Evolutionary conservation across 2,113 vertebrate genomes (phyloP).

Genomic region (Pterocles gutturalis): DNA sequence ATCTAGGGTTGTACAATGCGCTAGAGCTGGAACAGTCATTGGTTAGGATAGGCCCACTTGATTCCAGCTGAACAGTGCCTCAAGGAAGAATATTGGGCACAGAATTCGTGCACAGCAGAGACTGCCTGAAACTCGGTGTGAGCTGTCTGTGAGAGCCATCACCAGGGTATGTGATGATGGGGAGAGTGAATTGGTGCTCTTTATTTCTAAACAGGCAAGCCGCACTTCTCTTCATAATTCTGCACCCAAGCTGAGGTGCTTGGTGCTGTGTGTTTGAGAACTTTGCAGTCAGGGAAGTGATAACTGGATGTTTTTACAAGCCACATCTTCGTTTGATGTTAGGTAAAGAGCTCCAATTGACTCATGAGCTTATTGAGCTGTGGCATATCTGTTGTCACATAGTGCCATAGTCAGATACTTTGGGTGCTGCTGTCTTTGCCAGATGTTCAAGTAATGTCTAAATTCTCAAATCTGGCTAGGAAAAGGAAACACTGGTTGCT

Average conservation of each 20-base stretch:
- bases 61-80: neutral
- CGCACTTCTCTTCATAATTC: neutral
- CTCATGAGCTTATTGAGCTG: neutral
- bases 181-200: neutral
- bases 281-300: neutral
- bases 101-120: neutral
- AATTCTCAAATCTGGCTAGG: neutral
- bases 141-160: neutral
- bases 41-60: neutral
- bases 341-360: neutral
- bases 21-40: neutral
- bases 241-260: neutral
- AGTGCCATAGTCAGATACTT: fast-evolving
- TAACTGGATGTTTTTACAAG: neutral
- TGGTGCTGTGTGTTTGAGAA: fast-evolving
- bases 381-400: neutral
- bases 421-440: neutral
- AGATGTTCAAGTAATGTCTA: neutral
- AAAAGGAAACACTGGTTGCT: neutral
- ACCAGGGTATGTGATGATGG: fast-evolving
- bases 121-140: neutral
- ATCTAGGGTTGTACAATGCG: neutral
- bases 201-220: neutral
- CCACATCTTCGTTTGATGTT: neutral
- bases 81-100: neutral